Conservation (phyloP, 2,797 vertebrate species). For the Phoxinus dragarum region DNA sequence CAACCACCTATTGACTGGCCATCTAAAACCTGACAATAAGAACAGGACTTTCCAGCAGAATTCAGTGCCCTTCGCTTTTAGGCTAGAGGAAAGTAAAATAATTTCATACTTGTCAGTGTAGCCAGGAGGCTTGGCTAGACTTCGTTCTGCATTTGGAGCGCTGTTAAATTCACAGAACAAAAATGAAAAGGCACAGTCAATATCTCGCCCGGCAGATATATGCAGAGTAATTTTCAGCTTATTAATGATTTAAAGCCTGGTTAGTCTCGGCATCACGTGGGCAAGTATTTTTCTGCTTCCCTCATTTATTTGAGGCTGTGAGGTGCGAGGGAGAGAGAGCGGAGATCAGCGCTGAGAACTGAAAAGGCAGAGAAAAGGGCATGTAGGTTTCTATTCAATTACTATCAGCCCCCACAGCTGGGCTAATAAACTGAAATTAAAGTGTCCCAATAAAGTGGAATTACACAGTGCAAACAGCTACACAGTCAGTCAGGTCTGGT, state of each 20-base stretch:
- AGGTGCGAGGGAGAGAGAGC: conserved; percentile 1
- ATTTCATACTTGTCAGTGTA: not conserved
- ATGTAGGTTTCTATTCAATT: conserved; percentile 43
- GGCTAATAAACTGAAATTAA: conserved; percentile 46
- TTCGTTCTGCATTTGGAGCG: conserved; percentile 35
- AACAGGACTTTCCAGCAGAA: not conserved
- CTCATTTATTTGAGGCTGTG: conserved; percentile 45
- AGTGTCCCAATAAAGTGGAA: conserved; percentile 33
- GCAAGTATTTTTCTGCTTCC: conserved; percentile 29
- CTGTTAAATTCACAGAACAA: conserved; percentile 74
- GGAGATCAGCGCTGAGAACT: not conserved
- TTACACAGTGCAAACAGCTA: conserved; percentile 29
- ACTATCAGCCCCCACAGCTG: conserved; percentile 49
- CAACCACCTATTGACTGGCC: not conserved
- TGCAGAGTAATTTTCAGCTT: conserved; percentile 56
- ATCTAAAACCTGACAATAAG: not conserved
- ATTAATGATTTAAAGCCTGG: conserved; percentile 63
- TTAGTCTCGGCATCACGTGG: conserved; percentile 49
- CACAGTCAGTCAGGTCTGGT: conserved; percentile 14
- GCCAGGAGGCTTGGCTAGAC: conserved; percentile 17
- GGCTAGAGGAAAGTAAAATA: conserved; percentile 1
- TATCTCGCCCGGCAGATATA: conserved; percentile 56
- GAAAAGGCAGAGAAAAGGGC: not conserved
- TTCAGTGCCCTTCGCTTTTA: not conserved
- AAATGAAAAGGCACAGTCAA: conserved; percentile 80